Evolutionary conservation across 2,113 vertebrate species (phyloP).

Genomic region (Ivindomyrus marchei): DNA sequence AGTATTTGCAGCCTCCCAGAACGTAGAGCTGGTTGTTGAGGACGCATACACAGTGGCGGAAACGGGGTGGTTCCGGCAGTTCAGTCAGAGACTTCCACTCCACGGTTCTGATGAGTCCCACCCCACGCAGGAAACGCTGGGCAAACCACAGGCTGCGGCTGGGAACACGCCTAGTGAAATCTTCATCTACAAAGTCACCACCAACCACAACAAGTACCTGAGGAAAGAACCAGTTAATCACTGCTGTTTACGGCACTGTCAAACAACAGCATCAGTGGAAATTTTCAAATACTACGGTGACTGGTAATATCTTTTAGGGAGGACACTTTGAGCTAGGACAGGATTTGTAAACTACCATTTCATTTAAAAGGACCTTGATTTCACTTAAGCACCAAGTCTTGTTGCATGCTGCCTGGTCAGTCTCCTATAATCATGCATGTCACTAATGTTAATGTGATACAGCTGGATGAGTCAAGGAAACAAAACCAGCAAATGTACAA

Average conservation of each 20-base stretch:
- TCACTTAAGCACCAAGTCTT: neutral
- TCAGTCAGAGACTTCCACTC: slow-evolving; percentile 59
- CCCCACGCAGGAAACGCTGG: slow-evolving; percentile 55
- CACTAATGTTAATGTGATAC: neutral
- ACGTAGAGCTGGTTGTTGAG: slow-evolving; percentile 60
- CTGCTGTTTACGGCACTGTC: neutral
- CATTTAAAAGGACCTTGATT: no score
- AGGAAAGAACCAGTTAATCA: neutral
- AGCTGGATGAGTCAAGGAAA: neutral
- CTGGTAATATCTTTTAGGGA: neutral
- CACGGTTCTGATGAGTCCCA: slow-evolving; percentile 60
- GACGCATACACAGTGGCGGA: slow-evolving; percentile 60
- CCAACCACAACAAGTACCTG: slow-evolving; percentile 65
- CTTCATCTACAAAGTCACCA: slow-evolving; percentile 55
- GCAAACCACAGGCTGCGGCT: slow-evolving; percentile 61
- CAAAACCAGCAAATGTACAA: neutral
- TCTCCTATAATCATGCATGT: neutral
- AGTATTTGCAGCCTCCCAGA: slow-evolving; percentile 70
- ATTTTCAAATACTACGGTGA: neutral
- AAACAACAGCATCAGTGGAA: neutral
- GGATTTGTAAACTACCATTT: neutral
- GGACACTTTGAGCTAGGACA: neutral
- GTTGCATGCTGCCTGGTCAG: neutral
- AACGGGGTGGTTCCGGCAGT: slow-evolving; percentile 60
- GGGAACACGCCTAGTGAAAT: slow-evolving; percentile 56